Evolutionary conservation across 2,113 vertebrate genomes (phyloP).

Genomic region (Megaleporinus macrocephalus): DNA sequence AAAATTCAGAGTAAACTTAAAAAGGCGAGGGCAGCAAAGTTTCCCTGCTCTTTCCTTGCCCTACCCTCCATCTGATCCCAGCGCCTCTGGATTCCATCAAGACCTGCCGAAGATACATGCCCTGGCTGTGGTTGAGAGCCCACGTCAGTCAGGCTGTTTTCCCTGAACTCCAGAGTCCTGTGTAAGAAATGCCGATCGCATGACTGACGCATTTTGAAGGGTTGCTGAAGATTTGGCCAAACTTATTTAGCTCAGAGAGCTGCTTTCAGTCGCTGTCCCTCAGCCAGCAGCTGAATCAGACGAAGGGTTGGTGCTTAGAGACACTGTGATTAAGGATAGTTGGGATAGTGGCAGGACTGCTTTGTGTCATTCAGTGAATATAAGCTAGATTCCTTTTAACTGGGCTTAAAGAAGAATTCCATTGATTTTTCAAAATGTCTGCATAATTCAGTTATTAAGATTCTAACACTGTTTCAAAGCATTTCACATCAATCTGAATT

Average conservation of each 20-base stretch:
- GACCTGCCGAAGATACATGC: conserved; percentile 30
- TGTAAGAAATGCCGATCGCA: conserved; percentile 49
- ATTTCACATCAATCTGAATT: too few relatives aligned
- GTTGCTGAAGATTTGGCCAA: conserved; percentile 22
- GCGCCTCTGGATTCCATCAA: conserved; percentile 49
- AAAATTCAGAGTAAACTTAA: conserved; percentile 30
- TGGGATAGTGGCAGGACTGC: background rate
- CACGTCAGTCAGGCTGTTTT: conserved; percentile 41
- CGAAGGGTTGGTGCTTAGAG: background rate
- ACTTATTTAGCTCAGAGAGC: conserved; percentile 34
- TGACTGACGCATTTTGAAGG: conserved; percentile 35
- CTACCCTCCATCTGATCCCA: conserved; percentile 41
- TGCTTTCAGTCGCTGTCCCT: conserved; percentile 26
- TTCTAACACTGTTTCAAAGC: too few relatives aligned
- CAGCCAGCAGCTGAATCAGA: conserved; percentile 3
- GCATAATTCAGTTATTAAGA: too few relatives aligned
- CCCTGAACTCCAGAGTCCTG: conserved; percentile 37
- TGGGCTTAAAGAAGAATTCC: background rate
- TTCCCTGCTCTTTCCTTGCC: background rate
- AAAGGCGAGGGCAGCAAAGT: conserved; percentile 7
- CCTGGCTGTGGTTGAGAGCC: conserved; percentile 50
- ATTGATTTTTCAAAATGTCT: too few relatives aligned
- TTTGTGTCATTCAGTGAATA: background rate
- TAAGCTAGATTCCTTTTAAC: background rate
- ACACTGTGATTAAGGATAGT: background rate